These are phyloP conservation scores for Erebia epiphron DNA, from an alignment of 2,888 invertebrate species.

Conservation along the genomic window DNA sequence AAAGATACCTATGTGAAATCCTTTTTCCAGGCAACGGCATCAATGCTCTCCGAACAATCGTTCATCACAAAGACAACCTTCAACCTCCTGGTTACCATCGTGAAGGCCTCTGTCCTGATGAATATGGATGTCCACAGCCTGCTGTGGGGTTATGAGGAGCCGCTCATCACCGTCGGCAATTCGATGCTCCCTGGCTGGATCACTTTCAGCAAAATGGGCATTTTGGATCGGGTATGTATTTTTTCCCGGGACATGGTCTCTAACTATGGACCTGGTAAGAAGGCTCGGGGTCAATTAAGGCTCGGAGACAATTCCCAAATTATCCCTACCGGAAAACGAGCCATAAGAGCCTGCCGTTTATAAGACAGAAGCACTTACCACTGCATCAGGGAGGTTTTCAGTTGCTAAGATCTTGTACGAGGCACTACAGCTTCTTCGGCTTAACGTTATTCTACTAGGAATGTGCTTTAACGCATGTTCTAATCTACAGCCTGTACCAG, in stretches of 20 bases:
- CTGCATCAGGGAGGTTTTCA: too few relatives aligned
- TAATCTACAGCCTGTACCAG: too few relatives aligned
- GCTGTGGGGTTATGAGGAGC: conserved; percentile 92
- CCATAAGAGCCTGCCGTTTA: too few relatives aligned
- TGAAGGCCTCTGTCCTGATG: conserved; percentile 85
- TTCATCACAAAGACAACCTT: conserved; percentile 84
- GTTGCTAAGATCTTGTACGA: too few relatives aligned
- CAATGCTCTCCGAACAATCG: conserved; percentile 77
- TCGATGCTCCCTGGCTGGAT: conserved; percentile 87
- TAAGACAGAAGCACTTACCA: too few relatives aligned
- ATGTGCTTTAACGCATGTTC: too few relatives aligned
- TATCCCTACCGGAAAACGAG: too few relatives aligned
- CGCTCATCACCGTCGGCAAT: conserved; percentile 86
- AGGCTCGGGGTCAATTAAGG: too few relatives aligned
- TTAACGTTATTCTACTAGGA: too few relatives aligned
- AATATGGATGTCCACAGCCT: conserved; percentile 86
- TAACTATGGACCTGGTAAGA: too few relatives aligned
- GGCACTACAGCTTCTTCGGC: too few relatives aligned
- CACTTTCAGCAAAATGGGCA: conserved; percentile 87
- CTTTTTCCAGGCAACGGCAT: conserved; percentile 79
- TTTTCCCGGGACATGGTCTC: not conserved
- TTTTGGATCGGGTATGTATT: conserved; percentile 87
- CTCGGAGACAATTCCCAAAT: too few relatives aligned
- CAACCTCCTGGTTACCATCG: conserved; percentile 78
- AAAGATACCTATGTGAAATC: not conserved